phyloP scores from a whole-genome alignment of 2,888 invertebrate species.

The Labia minor region DNA sequence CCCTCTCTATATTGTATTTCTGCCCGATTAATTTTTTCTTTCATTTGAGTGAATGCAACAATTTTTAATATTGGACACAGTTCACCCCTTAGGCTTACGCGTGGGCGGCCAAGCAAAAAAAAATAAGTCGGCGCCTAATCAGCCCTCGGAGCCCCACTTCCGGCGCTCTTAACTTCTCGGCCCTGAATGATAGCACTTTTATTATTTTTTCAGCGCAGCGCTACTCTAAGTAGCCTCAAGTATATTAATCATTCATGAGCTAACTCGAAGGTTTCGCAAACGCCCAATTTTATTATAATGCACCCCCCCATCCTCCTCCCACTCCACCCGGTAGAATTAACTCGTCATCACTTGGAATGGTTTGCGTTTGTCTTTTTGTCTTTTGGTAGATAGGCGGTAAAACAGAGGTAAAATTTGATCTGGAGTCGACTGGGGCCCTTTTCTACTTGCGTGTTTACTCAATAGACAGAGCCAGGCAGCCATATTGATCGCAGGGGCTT shows the following conservation, averaged over 20 bases:
- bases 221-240: conserved; percentile 17
- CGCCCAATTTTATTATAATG: conserved; percentile 23
- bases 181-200: not conserved
- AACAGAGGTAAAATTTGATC: conserved; percentile 19
- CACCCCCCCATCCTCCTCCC: not conserved
- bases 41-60: conserved; percentile 26
- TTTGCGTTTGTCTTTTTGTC: conserved; percentile 13
- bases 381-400: conserved; percentile 6
- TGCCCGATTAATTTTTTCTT: conserved; percentile 25
- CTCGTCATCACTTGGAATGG: conserved; percentile 13
- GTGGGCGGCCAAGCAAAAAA: conserved; percentile 16
- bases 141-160: conserved; percentile 4
- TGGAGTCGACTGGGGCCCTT: conserved; percentile 23
- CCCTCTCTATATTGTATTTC: conserved; percentile 25
- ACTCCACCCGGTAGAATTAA: not conserved
- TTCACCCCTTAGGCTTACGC: not conserved
- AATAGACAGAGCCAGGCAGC: conserved; percentile 27
- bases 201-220: conserved; percentile 4
- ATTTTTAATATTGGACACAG: conserved; percentile 25
- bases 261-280: conserved; percentile 20
- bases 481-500: conserved; percentile 27
- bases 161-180: not conserved
- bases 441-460: conserved; percentile 29
- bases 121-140: conserved; percentile 15
- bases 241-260: conserved; percentile 25